Percentiles rank a stretch among this genome's conserved stretches.
Evolutionary conservation across 2,888 invertebrate species (phyloP).

Genomic region (Hemithea aestivaria): DNA sequence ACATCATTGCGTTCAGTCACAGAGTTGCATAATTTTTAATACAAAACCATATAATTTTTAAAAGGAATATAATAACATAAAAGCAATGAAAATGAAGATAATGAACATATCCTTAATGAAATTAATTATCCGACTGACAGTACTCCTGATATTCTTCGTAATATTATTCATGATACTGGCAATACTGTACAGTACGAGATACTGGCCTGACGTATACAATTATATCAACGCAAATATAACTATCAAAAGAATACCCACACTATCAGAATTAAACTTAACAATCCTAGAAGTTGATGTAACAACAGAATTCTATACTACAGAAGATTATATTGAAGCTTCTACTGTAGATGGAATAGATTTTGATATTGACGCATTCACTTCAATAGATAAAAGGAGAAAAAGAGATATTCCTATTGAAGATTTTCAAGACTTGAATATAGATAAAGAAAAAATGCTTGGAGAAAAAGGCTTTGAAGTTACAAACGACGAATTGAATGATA

Average conservation of each 20-base stretch:
- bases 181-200: conserved; percentile 55
- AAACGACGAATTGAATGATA: too few species aligned
- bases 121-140: conserved; percentile 47
- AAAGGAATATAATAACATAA: too few species aligned
- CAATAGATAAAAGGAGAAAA: conserved; percentile 31
- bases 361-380: conserved; percentile 40
- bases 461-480: too few species aligned
- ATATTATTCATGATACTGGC: conserved; percentile 53
- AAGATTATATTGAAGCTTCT: conserved; percentile 37
- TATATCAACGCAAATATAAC: conserved; percentile 66
- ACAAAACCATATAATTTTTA: too few species aligned
- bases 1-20: too few species aligned
- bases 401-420: conserved; percentile 25
- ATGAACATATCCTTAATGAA: conserved; percentile 44
- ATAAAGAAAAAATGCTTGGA: too few species aligned
- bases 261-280: conserved; percentile 56
- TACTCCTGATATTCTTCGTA: conserved; percentile 54
- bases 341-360: conserved; percentile 36
- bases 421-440: too few species aligned
- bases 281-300: conserved; percentile 40
- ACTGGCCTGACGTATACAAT: conserved; percentile 66
- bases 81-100: conserved; percentile 56
- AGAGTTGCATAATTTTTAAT: too few species aligned
- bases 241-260: conserved; percentile 59
- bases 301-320: conserved; percentile 48